Conservation (phyloP, 2,113 vertebrate genomes). For the Triplophysa siluroides region DNA sequence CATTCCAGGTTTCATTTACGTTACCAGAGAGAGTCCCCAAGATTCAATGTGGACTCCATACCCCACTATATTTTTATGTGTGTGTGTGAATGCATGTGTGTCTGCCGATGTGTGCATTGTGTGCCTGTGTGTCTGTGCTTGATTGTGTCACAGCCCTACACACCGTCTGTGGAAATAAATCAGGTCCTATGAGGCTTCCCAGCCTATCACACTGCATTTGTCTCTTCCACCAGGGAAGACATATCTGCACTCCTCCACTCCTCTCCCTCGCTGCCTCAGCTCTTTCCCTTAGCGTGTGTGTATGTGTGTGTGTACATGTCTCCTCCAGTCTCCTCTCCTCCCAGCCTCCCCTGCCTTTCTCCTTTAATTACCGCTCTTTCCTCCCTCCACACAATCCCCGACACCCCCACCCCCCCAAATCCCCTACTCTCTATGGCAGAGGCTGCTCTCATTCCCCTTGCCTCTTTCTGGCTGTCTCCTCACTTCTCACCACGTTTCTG, state of each 20-base stretch:
- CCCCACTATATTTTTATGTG: background rate
- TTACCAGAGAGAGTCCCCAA: too few relatives aligned
- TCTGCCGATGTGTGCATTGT: conserved; percentile 16
- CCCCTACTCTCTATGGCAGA: conserved; percentile 48
- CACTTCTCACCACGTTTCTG: conserved; percentile 15
- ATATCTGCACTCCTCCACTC: conserved; percentile 43
- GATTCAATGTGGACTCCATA: too few relatives aligned
- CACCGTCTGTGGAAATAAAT: conserved; percentile 56
- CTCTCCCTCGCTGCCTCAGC: conserved; percentile 48
- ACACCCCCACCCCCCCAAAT: conserved; percentile 29
- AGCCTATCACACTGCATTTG: conserved; percentile 59
- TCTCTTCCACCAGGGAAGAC: conserved; percentile 55
- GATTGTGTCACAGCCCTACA: conserved; percentile 32
- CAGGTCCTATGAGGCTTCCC: conserved; percentile 57
- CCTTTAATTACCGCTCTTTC: conserved; percentile 58
- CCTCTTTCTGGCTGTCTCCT: conserved; percentile 46
- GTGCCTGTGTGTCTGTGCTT: conserved; percentile 34
- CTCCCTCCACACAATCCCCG: conserved; percentile 36
- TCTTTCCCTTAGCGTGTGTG: conserved; percentile 48
- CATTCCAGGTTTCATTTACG: too few relatives aligned
- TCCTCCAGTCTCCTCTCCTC: conserved; percentile 52
- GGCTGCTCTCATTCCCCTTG: conserved; percentile 42
- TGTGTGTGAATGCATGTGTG: background rate
- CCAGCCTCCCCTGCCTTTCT: conserved; percentile 55
- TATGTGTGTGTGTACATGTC: conserved; percentile 45